A percentile compares a stretch with the other conserved stretches of the same genome.
Evolutionary conservation across 2,888 invertebrate species (phyloP).

Genomic region (Celastrina argiolus): DNA sequence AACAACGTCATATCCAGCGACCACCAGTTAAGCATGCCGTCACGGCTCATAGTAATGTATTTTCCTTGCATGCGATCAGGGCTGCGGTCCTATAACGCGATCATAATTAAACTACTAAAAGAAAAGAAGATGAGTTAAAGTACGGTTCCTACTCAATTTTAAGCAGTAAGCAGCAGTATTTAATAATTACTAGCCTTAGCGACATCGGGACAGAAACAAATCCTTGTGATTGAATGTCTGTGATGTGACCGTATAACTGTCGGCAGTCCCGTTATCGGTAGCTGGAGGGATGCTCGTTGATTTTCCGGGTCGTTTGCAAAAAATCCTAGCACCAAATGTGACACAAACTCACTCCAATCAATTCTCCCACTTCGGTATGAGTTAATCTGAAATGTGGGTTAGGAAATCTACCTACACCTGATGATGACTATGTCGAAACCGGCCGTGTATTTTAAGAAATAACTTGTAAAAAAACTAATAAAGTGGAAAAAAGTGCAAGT

Average conservation of each 20-base stretch:
- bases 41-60: conserved; percentile 86
- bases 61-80: conserved; percentile 80
- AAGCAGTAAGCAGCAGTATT: no score
- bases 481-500: no score
- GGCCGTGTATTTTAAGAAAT: no score
- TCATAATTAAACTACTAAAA: neutral
- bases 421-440: no score
- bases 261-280: conserved; percentile 80
- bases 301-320: conserved; percentile 81
- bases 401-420: no score
- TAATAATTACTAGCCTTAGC: conserved; percentile 57
- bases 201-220: conserved; percentile 80
- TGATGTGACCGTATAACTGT: conserved; percentile 81
- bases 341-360: conserved; percentile 88
- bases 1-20: conserved; percentile 82
- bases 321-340: conserved; percentile 85
- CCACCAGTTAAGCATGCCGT: conserved; percentile 89
- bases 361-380: conserved; percentile 74
- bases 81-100: conserved; percentile 63
- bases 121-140: neutral
- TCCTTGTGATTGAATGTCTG: conserved; percentile 81
- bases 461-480: no score
- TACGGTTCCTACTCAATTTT: no score
- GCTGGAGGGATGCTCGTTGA: conserved; percentile 79
- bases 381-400: conserved; percentile 68